Conservation (phyloP, 2,888 invertebrate species). For the Nephrotoma appendiculata region DNA sequence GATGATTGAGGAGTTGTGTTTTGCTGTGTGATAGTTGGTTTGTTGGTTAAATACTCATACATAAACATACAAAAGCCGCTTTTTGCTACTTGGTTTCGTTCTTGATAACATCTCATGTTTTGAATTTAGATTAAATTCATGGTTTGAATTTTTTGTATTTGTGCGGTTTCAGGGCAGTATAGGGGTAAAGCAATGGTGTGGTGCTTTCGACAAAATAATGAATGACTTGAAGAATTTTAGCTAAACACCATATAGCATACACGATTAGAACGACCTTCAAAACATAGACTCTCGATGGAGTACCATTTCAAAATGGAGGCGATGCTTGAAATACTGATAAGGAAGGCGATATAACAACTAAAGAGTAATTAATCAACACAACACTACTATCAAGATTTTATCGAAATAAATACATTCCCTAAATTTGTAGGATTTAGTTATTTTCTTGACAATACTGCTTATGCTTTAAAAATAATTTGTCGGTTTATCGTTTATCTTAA, state of each 20-base stretch:
- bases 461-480: no score
- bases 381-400: no score
- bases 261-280: not conserved
- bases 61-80: not conserved
- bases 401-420: no score
- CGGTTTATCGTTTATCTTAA: no score
- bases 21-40: not conserved
- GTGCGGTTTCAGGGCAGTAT: not conserved
- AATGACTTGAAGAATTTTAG: not conserved
- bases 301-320: no score
- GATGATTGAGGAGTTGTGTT: not conserved
- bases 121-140: not conserved
- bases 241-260: not conserved
- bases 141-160: not conserved
- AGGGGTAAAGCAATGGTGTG: not conserved
- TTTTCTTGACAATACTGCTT: no score
- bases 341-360: no score
- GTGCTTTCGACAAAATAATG: not conserved
- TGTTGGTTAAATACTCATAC: not conserved
- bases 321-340: no score
- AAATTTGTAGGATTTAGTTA: no score
- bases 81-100: not conserved
- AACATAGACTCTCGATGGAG: no score
- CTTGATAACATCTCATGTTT: not conserved
- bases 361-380: no score